A percentile compares a stretch with the other conserved stretches of the same genome.
Evolutionary conservation across 2,113 vertebrate species (phyloP).

Genomic region (Rissa tridactyla): DNA sequence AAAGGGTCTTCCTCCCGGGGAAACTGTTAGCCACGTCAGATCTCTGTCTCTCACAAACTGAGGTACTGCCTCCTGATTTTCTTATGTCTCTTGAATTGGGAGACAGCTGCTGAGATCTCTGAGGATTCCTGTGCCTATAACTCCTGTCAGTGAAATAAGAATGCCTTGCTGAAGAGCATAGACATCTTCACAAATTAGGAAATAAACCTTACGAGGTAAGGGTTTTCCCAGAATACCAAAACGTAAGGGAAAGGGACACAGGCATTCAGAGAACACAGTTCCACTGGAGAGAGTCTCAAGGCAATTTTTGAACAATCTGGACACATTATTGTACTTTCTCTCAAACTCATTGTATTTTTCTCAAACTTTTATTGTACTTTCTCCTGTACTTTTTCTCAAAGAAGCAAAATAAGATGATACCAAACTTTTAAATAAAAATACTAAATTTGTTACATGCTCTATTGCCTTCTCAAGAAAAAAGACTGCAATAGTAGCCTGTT

Average conservation of each 20-base stretch:
- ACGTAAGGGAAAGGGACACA: background rate
- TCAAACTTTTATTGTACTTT: background rate
- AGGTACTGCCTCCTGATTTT: background rate
- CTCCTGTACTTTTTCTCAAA: background rate
- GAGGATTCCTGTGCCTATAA: background rate
- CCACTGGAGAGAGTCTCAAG: background rate
- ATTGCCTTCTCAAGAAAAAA: slow-evolving; percentile 7
- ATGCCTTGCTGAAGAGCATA: background rate
- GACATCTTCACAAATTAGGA: background rate
- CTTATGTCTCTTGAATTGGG: background rate
- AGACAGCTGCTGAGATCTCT: background rate
- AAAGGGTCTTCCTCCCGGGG: background rate
- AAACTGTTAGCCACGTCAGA: background rate
- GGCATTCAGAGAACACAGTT: background rate
- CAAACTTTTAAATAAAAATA: slow-evolving; percentile 43
- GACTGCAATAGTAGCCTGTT: slow-evolving; percentile 15
- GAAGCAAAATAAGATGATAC: slow-evolving; percentile 53
- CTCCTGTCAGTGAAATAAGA: background rate
- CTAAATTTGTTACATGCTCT: background rate
- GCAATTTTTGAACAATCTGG: slow-evolving; percentile 19
- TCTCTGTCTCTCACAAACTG: background rate
- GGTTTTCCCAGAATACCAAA: background rate
- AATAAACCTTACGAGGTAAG: background rate
- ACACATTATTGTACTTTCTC: background rate
- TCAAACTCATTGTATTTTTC: background rate